These are phyloP conservation scores for Saccopteryx leptura DNA, from an alignment of 2,113 vertebrate species.

Conservation along the genomic window DNA sequence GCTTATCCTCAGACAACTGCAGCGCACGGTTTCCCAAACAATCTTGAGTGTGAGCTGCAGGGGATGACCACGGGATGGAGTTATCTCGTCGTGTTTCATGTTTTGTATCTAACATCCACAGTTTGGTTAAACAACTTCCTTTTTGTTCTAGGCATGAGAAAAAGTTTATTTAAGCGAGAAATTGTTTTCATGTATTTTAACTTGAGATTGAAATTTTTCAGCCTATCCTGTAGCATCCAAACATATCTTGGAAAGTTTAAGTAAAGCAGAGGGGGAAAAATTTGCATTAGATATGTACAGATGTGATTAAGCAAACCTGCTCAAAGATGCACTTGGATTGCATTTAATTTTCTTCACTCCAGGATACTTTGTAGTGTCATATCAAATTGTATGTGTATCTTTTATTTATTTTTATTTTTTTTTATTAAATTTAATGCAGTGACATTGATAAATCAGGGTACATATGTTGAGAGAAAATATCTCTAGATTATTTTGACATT, in stretches of 20 bases:
- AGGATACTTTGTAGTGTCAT: constrained; percentile 34
- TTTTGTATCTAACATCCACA: constrained; percentile 49
- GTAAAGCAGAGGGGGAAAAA: neutral
- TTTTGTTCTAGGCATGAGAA: neutral
- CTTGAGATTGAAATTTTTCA: constrained; percentile 33
- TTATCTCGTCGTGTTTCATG: constrained; percentile 5
- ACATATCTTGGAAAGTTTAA: constrained; percentile 26
- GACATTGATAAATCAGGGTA: no score
- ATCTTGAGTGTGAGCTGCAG: constrained; percentile 2
- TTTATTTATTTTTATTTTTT: no score
- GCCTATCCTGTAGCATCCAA: neutral
- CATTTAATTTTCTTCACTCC: constrained; percentile 50
- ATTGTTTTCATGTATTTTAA: neutral
- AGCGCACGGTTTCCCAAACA: neutral
- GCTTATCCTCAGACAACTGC: neutral
- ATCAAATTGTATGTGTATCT: constrained; percentile 47
- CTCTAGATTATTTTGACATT: no score
- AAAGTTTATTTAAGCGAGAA: neutral
- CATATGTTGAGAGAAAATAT: no score
- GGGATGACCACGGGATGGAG: constrained; percentile 55
- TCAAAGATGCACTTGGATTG: constrained; percentile 49
- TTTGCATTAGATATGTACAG: neutral
- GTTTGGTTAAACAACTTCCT: constrained; percentile 32
- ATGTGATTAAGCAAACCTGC: constrained; percentile 39
- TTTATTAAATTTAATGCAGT: no score